Evolutionary conservation across 2,888 invertebrate genomes (phyloP), one percentile per base, ranked within the genome.

Genomic region (Hedychridium roseum): DNA sequence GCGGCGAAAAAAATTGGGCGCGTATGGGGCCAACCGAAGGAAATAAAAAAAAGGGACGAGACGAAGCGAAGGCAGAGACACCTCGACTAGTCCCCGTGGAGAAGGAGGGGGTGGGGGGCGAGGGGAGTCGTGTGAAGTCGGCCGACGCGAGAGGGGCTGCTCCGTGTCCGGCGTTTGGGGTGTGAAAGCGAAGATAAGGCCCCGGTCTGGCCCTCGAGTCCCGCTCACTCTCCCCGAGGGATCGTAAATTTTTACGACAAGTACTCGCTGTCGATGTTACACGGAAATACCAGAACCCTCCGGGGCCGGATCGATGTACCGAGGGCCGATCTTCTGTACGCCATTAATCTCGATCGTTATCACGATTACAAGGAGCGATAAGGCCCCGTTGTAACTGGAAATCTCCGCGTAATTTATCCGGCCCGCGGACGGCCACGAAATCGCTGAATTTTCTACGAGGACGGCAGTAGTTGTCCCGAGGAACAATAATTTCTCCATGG

Each of bases 111-210:
- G 32, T 31, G 11, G 40, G 6, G 31, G 50, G 43, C 52, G 54
- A 57, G 44, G 32, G 43, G 47, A 54, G 59, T 54, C 54, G 55
- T 64, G 55, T 54, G 49, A 58, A 54, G 55, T 60, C 50, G 45
- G 43, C 57, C 55, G 64, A 53, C 53, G 15, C 30, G 15, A 45
- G 46, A 45, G 42, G 39, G 46, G 41, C 54, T 56, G 64, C 60
- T 51, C 60, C 60, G 58, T 60, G 63, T 60, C 60, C 60, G 60
- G 60, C 64, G 60, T 63, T 63, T 63, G 42, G 64, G 54, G 60
- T 63, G 63, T 60, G 63, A 63, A 63, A 60, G 57, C 46, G 55
- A 60, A 60, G 63, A 63, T 63, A 63, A 63, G 60, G 38, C 40
- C 42, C 15, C n/a, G n/a, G 38, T 32, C 38, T 42, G 50, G 47